These are phyloP conservation scores for Schlechtendalia chinensis DNA, from an alignment of 1,140 invertebrate species.

Conservation along the genomic window DNA sequence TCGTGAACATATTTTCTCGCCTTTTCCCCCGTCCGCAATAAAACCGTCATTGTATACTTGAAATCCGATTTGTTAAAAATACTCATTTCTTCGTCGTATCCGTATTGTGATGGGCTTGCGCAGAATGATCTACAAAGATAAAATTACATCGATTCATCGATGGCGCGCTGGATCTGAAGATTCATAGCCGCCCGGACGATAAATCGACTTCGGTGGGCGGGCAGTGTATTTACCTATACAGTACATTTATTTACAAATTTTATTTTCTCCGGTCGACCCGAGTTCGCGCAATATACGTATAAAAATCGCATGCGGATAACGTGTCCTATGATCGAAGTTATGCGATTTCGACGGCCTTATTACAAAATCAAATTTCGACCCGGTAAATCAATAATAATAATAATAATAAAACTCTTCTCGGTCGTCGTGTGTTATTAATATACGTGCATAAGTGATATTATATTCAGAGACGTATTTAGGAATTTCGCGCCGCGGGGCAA, in stretches of 20 bases:
- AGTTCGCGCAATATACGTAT: no score
- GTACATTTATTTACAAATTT: constrained; percentile 13
- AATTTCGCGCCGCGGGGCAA: no score
- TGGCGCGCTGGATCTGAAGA: not conserved
- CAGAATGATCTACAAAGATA: not conserved
- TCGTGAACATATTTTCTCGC: no score
- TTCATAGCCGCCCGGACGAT: not conserved
- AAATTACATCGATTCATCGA: not conserved
- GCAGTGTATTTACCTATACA: no score
- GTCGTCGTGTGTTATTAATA: not conserved
- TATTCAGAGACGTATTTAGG: no score
- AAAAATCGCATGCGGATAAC: constrained; percentile 6
- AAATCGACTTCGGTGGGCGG: constrained; percentile 3
- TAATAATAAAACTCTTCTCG: not conserved
- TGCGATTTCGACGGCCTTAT: not conserved
- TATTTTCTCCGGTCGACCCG: not conserved
- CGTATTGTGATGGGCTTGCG: no score
- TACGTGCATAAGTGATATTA: no score
- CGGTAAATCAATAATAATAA: no score
- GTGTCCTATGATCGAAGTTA: constrained; percentile 2
- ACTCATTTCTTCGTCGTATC: no score
- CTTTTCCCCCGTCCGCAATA: no score
- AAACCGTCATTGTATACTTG: no score
- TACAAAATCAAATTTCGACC: not conserved
- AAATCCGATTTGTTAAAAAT: no score